Percentiles rank a stretch among this genome's conserved stretches.
phyloP scores from a whole-genome alignment of 35 echinoderm and acorn worm genomes.

The Stichopus chloronotus region DNA sequence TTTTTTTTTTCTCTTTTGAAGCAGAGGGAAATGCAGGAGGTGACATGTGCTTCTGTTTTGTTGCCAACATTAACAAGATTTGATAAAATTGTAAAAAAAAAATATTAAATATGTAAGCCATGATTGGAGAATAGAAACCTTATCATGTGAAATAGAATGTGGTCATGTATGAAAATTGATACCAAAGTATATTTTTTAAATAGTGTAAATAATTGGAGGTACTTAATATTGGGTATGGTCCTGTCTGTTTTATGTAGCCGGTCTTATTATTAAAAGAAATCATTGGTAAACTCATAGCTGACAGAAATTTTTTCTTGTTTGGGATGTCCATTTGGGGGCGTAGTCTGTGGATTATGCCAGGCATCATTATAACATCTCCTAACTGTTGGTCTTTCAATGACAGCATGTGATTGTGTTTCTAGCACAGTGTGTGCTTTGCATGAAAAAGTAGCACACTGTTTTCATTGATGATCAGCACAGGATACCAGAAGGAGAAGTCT shows the following conservation, averaged over 20 bases:
- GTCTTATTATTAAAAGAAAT: not conserved
- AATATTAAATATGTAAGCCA: not conserved
- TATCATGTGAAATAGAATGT: not conserved
- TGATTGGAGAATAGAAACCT: not conserved
- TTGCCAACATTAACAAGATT: not conserved
- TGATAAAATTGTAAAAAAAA: not conserved
- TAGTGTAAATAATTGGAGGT: conserved; percentile 20
- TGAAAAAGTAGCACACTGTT: too few species aligned
- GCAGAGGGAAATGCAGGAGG: not conserved
- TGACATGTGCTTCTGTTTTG: not conserved
- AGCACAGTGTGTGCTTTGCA: too few species aligned
- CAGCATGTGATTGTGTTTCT: too few species aligned
- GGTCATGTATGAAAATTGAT: not conserved
- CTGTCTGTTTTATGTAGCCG: not conserved
- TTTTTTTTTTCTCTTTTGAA: not conserved
- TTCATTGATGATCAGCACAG: too few species aligned
- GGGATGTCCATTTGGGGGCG: too few species aligned
- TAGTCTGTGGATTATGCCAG: too few species aligned
- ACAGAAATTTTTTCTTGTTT: too few species aligned
- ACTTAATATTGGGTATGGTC: not conserved
- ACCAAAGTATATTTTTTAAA: conserved; percentile 46
- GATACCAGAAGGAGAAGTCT: too few species aligned
- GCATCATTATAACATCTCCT: too few species aligned
- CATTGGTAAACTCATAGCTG: too few species aligned
- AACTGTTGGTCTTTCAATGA: too few species aligned